These are phyloP conservation scores for Mythimna impura DNA, from an alignment of 2,888 invertebrate species.

Conservation along the genomic window DNA sequence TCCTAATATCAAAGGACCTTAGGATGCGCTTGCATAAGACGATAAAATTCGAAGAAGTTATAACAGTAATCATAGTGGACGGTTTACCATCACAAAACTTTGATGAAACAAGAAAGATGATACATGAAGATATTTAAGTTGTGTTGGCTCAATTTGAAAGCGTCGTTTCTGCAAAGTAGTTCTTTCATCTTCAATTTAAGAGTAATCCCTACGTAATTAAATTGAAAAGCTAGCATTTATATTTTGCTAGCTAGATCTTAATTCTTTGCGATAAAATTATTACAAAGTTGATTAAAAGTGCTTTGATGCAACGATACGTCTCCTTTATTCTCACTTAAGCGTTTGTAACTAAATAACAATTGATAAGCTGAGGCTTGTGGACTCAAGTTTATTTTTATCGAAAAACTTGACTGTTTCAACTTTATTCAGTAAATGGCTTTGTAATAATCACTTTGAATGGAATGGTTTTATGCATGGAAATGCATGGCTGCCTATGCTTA, in stretches of 20 bases:
- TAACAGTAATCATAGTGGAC: not conserved
- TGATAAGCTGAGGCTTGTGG: not conserved
- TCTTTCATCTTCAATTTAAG: not conserved
- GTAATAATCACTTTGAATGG: slow-evolving; percentile 1
- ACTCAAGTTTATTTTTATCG: not conserved
- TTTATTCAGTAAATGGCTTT: not conserved
- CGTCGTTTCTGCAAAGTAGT: too few relatives aligned
- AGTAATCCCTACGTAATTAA: not conserved
- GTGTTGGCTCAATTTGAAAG: not conserved
- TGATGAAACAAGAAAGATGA: not conserved
- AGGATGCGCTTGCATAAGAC: not conserved
- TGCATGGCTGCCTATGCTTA: too few relatives aligned
- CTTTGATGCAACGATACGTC: slow-evolving; percentile 4
- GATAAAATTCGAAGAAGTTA: not conserved
- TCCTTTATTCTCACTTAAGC: slow-evolving; percentile 1
- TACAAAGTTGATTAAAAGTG: slow-evolving; percentile 10
- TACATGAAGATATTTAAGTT: not conserved
- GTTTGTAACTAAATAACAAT: slow-evolving; percentile 11
- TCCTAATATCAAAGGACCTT: not conserved
- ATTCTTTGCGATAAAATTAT: slow-evolving; percentile 1
- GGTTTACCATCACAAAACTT: not conserved
- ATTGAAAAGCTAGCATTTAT: not conserved
- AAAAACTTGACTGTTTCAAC: not conserved
- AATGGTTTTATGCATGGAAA: not conserved
- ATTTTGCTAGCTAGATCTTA: too few relatives aligned